Conservation (phyloP, 2,888 invertebrate genomes). For the Melanophora roralis region DNA sequence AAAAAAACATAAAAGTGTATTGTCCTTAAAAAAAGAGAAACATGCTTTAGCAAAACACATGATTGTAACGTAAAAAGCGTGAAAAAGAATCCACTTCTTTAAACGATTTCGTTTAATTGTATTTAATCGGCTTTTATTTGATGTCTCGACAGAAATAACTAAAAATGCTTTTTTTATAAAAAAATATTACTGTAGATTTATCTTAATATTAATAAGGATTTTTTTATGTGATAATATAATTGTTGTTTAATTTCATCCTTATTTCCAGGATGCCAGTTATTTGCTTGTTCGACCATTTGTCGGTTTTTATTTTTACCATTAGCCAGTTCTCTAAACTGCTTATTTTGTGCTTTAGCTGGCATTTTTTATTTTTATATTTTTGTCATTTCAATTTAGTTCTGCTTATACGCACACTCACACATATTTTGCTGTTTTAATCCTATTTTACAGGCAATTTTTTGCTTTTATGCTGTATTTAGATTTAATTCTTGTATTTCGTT, state of each 20-base stretch:
- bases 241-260: not conserved
- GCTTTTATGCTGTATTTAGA: too few species aligned
- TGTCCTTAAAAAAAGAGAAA: slow-evolving; percentile 1
- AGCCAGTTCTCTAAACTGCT: not conserved
- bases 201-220: too few species aligned
- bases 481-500: too few species aligned
- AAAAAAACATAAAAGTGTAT: slow-evolving; percentile 4
- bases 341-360: not conserved
- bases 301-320: not conserved
- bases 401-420: not conserved
- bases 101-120: slow-evolving; percentile 50
- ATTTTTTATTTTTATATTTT: not conserved
- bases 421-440: slow-evolving; percentile 13
- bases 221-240: not conserved
- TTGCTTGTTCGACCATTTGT: too few species aligned
- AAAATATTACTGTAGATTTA: too few species aligned
- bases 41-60: not conserved
- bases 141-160: not conserved
- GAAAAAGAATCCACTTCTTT: not conserved
- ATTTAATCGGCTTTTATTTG: slow-evolving; percentile 39
- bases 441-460: too few species aligned
- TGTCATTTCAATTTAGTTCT: not conserved
- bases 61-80: slow-evolving; percentile 33
- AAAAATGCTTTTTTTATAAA: not conserved
- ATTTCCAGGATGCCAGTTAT: too few species aligned